Evolutionary conservation across 2,797 vertebrate species (phyloP), one percentile per base, ranked within the genome.

Genomic region (Crenichthys baileyi): DNA sequence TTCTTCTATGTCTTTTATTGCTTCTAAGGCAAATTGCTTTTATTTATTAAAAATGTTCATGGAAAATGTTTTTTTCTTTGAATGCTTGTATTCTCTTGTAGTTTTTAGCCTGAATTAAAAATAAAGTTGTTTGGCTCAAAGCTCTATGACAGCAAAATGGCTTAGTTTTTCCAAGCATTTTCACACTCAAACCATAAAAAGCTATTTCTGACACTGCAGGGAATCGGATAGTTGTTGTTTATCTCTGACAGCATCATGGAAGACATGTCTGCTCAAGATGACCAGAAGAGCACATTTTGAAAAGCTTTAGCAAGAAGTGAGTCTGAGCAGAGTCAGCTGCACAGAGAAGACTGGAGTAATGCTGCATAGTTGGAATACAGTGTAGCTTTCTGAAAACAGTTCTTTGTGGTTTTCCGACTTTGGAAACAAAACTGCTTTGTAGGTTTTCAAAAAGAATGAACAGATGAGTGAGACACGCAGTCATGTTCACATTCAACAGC

Each of bases 341-440:
- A 41, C 31, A 39, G 56, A 29, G 55, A 48, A 11, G 26, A 48
- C 24, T 70, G 44, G 18, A 53, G 31, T 55, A n/a, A 18, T 13
- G 26, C 56, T 36, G 60, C 29, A 51, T 51, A 18, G 26, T 26
- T 50, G 31, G 50, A 70, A n/a, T 67, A 48, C 41, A 77, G 76
- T 70, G 53, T 58, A 22, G n/a, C 26, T 77, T 58, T 70, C 41
- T 58, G 36, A 58, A 77, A 58, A 58, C n/a, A 36, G 22, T 48
- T 58, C 26, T 77, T 58, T 58, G 36, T 56, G 67, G 67, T 31
- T 77, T 76, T 55, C 53, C n/a, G 46, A 60, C 53, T 46, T 55
- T 70, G 39, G 39, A 77, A 58, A 58, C 36, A 53, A 50, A 50
- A 63, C 18, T 63, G 73, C 29, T 29, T 26, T 60, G n/a, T 15